These are phyloP conservation scores for Jordanella pulchra DNA, from an alignment of 2,797 vertebrate species.

Conservation along the genomic window DNA sequence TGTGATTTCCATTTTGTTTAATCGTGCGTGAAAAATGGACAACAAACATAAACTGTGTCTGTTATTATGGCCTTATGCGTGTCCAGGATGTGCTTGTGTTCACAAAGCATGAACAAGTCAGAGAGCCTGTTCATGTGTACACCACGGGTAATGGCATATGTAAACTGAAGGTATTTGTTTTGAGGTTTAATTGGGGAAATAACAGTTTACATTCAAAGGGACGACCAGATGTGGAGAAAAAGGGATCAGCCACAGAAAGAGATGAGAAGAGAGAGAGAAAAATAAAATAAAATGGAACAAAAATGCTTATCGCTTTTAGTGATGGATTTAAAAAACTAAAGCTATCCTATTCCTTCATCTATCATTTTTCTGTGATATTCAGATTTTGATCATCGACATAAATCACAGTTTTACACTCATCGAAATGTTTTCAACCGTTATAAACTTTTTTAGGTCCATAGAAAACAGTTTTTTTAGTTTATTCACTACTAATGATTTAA, in stretches of 20 bases:
- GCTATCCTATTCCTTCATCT: not conserved
- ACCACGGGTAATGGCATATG: conserved; percentile 37
- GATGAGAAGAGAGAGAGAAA: conserved; percentile 2
- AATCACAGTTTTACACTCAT: not conserved
- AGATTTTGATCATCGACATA: not conserved
- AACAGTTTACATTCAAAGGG: conserved; percentile 67
- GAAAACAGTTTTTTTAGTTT: too few relatives aligned
- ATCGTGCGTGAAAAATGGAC: conserved; percentile 73
- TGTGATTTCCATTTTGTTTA: conserved; percentile 60
- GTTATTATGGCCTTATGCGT: conserved; percentile 52
- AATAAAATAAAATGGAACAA: conserved; percentile 23
- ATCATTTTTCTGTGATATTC: not conserved
- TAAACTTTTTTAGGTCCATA: not conserved
- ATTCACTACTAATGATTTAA: not conserved
- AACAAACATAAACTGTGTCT: conserved; percentile 66
- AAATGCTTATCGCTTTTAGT: conserved; percentile 21
- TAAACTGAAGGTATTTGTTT: conserved; percentile 61
- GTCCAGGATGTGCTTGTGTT: conserved; percentile 19
- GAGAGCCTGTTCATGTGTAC: conserved; percentile 12
- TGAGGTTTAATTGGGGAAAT: conserved; percentile 69
- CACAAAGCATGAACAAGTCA: conserved; percentile 16
- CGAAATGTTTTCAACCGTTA: too few relatives aligned
- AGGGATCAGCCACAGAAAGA: conserved; percentile 54
- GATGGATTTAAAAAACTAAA: conserved; percentile 17
- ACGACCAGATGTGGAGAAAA: conserved; percentile 65